Evolutionary conservation across 2,797 vertebrate species (phyloP).

Genomic region (Microctenopoma stevenorrisi): DNA sequence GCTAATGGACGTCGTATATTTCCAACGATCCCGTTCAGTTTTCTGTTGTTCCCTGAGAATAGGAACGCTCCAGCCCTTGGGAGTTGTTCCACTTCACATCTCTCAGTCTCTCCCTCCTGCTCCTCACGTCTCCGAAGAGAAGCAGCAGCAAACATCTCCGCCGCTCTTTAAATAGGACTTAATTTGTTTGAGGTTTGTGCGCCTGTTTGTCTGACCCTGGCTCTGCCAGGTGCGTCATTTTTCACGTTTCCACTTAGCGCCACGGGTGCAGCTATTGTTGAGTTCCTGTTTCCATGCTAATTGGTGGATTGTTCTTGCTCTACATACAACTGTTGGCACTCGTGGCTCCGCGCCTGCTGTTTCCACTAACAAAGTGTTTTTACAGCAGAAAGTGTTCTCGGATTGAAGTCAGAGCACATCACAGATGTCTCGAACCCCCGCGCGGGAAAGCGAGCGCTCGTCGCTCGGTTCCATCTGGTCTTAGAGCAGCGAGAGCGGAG

Average conservation of each 20-base stretch:
- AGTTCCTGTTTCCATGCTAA: conserved; percentile 54
- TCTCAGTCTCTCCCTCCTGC: conserved; percentile 43
- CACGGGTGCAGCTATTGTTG: conserved; percentile 34
- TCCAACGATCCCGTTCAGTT: conserved; percentile 60
- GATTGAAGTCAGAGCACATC: conserved; percentile 35
- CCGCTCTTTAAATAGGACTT: conserved; percentile 60
- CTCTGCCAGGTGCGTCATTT: conserved; percentile 35
- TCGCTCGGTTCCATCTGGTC: conserved; percentile 56
- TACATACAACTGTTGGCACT: conserved; percentile 11
- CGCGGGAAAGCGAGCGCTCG: conserved; percentile 31
- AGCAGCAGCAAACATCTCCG: conserved; percentile 26
- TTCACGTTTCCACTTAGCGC: conserved; percentile 34
- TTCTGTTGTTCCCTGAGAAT: conserved; percentile 58
- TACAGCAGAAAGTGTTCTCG: conserved; percentile 29
- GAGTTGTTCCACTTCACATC: conserved; percentile 75
- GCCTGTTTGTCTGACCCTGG: conserved; percentile 44
- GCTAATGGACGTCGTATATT: conserved; percentile 72
- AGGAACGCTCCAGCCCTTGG: conserved; percentile 59
- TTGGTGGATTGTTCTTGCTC: conserved; percentile 47
- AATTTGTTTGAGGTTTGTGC: conserved; percentile 54
- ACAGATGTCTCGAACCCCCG: conserved; percentile 41
- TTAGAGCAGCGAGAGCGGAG: conserved; percentile 1
- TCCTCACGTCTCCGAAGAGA: conserved; percentile 29
- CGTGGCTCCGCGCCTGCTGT: conserved; percentile 23
- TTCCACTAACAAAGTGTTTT: conserved; percentile 44